These are phyloP conservation scores for Chelon auratus DNA, from an alignment of 2,797 vertebrate genomes.

Conservation along the genomic window DNA sequence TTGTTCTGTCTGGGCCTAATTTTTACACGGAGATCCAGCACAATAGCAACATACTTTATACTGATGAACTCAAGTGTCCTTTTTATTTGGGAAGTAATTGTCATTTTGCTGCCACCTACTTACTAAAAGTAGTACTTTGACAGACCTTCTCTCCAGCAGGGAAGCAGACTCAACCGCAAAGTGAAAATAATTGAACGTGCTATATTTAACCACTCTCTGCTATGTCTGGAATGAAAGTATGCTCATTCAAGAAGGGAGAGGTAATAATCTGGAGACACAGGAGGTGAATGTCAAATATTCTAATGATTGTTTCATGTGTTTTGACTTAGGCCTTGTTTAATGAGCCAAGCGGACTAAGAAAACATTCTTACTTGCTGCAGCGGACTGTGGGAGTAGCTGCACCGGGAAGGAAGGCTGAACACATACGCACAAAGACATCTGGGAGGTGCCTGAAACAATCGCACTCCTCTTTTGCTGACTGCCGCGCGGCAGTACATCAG, in stretches of 20 bases:
- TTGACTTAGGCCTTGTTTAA: constrained; percentile 64
- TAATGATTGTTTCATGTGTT: constrained; percentile 66
- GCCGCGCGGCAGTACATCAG: constrained; percentile 21
- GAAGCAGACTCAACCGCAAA: constrained; percentile 43
- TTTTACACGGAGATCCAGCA: too few relatives aligned
- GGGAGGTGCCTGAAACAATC: constrained; percentile 52
- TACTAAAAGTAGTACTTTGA: constrained; percentile 28
- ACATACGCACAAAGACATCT: constrained; percentile 36
- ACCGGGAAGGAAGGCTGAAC: constrained; percentile 21
- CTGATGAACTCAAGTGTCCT: constrained; percentile 4
- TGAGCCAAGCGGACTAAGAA: constrained; percentile 52
- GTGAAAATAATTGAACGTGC: constrained; percentile 63
- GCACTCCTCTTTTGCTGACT: constrained; percentile 19
- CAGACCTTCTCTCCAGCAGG: constrained; percentile 17
- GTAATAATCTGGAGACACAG: constrained; percentile 61
- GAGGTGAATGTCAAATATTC: constrained; percentile 65
- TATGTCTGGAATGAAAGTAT: constrained; percentile 74
- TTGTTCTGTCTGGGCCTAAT: too few relatives aligned
- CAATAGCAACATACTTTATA: not conserved
- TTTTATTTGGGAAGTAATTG: constrained; percentile 23
- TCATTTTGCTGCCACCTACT: constrained; percentile 18
- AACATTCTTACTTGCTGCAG: constrained; percentile 40
- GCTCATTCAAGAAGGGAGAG: constrained; percentile 60
- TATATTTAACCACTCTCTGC: constrained; percentile 69
- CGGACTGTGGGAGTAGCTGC: constrained; percentile 49